phyloP scores from a whole-genome alignment of 2,888 invertebrate species.

The Aspidiotus destructor region DNA sequence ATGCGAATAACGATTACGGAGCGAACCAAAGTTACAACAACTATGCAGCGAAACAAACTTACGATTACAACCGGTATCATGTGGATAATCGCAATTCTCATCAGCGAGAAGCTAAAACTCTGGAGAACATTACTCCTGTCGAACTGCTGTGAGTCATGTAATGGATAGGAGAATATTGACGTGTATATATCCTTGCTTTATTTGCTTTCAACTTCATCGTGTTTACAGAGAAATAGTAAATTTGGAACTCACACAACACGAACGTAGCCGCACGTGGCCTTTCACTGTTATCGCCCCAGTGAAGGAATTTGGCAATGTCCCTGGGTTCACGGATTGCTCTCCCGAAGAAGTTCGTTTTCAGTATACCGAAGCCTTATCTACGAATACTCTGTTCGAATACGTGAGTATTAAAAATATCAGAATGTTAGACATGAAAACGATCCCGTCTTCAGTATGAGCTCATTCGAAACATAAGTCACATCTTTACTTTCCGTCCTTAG shows the following conservation, averaged over 20 bases:
- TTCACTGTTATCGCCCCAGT: slow-evolving; percentile 15
- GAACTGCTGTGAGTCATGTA: slow-evolving; percentile 10
- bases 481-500: no score
- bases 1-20: not conserved
- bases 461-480: no score
- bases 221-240: slow-evolving; percentile 8
- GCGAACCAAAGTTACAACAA: not conserved
- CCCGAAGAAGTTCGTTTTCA: slow-evolving; percentile 23
- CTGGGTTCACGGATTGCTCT: slow-evolving; percentile 16
- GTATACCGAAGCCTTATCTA: slow-evolving; percentile 7
- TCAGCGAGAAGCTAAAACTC: slow-evolving; percentile 7
- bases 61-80: slow-evolving; percentile 17
- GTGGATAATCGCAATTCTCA: slow-evolving; percentile 12
- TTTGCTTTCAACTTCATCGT: not conserved
- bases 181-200: no score
- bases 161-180: not conserved
- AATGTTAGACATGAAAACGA: no score
- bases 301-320: slow-evolving; percentile 22
- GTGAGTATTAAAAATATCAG: slow-evolving; percentile 4
- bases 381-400: slow-evolving; percentile 14
- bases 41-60: not conserved
- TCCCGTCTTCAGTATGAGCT: no score
- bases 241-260: slow-evolving; percentile 17
- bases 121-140: not conserved
- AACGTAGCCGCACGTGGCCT: slow-evolving; percentile 18